These are phyloP conservation scores for Tiliacea citrago DNA, from an alignment of 2,888 invertebrate species.

Conservation along the genomic window DNA sequence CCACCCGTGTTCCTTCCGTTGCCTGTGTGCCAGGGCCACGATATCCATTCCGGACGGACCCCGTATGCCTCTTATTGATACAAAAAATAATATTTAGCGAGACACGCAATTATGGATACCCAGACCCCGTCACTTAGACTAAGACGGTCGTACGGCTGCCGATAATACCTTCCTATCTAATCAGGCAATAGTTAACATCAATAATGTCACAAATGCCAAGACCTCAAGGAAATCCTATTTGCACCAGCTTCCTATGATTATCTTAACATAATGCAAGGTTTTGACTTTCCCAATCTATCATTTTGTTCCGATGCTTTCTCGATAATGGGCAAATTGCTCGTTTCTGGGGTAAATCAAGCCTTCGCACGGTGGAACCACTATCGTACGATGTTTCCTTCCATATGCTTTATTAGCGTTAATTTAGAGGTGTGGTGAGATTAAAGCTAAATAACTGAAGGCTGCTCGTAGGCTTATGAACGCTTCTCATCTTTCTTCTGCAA, in stretches of 20 bases:
- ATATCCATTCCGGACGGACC: too few relatives aligned
- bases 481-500: background rate
- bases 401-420: background rate
- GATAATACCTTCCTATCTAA: constrained; percentile 4
- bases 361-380: background rate
- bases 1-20: too few relatives aligned
- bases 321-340: constrained; percentile 46
- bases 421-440: background rate
- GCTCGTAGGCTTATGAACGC: background rate
- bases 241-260: constrained; percentile 51
- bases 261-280: constrained; percentile 31
- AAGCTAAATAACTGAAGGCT: background rate
- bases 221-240: constrained; percentile 33
- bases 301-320: constrained; percentile 49
- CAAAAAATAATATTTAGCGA: too few relatives aligned
- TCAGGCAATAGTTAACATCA: background rate
- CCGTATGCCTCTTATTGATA: too few relatives aligned
- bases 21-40: too few relatives aligned
- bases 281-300: constrained; percentile 29
- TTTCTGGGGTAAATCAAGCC: constrained; percentile 11
- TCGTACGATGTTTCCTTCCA: background rate
- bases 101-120: too few relatives aligned
- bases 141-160: too few relatives aligned
- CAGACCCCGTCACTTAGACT: too few relatives aligned
- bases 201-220: constrained; percentile 25